Percentiles rank a stretch among this genome's conserved stretches.
Conservation (phyloP, 2,888 invertebrate genomes). For the Cephus rjabovi region DNA sequence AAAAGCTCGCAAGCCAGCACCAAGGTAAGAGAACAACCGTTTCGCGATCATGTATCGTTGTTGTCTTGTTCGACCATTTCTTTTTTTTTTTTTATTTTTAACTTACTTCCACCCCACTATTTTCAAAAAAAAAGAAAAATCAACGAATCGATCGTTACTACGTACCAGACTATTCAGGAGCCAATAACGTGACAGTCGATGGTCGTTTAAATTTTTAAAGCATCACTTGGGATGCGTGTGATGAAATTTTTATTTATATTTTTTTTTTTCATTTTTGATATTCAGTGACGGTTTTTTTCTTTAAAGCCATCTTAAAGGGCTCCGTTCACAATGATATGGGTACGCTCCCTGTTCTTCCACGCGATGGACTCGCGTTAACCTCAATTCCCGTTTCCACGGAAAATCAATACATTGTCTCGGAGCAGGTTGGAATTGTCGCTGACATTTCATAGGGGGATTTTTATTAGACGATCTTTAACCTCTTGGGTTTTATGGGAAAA, state of each 20-base stretch:
- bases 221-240: not conserved
- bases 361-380: slow-evolving; percentile 51
- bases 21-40: slow-evolving; percentile 38
- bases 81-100: not conserved
- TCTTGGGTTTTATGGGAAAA: not conserved
- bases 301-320: not conserved
- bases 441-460: not conserved
- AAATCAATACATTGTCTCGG: slow-evolving; percentile 55
- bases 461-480: not conserved
- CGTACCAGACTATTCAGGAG: not conserved
- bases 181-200: not conserved
- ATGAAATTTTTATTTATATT: not conserved
- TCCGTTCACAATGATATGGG: not conserved
- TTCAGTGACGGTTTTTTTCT: not conserved
- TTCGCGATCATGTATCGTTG: not conserved
- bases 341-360: not conserved
- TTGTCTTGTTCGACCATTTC: not conserved
- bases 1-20: slow-evolving; percentile 34
- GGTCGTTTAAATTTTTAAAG: not conserved
- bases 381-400: slow-evolving; percentile 54
- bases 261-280: not conserved
- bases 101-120: not conserved
- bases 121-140: too few species aligned
- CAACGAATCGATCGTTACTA: not conserved
- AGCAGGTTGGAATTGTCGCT: not conserved